Conservation (phyloP, 2,113 vertebrate species). For the Theristicus caerulescens region DNA sequence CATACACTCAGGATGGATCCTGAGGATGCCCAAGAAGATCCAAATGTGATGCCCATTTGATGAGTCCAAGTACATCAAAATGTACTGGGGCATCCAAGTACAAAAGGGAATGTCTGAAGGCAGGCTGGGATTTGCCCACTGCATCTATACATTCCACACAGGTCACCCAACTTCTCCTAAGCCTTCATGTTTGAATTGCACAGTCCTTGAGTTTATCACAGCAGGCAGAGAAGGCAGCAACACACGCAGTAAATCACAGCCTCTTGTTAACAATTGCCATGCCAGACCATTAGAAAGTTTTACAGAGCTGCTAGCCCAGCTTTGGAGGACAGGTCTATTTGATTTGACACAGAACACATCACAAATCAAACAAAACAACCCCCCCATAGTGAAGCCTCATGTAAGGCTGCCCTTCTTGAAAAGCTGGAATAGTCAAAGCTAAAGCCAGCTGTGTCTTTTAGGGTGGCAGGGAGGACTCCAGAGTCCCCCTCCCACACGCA, state of each 20-base stretch:
- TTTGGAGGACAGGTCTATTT: neutral
- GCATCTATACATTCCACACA: neutral
- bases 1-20: neutral
- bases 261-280: neutral
- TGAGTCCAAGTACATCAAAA: too few relatives aligned
- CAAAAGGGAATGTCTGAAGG: neutral
- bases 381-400: neutral
- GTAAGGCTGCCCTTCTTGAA: neutral
- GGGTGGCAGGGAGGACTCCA: neutral
- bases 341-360: neutral
- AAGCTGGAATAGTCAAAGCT: neutral
- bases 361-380: neutral
- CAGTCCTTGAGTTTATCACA: neutral
- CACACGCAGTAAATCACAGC: neutral
- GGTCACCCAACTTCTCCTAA: neutral
- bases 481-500: neutral
- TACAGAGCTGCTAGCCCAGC: neutral
- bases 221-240: neutral
- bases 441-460: neutral
- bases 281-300: neutral
- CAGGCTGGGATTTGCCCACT: neutral
- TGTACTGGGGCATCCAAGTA: neutral
- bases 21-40: neutral
- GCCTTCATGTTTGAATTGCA: neutral
- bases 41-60: too few relatives aligned